Base-by-base conservation (phyloP, 2,113 vertebrate genomes). In the Calidris pygmaea region DNA sequence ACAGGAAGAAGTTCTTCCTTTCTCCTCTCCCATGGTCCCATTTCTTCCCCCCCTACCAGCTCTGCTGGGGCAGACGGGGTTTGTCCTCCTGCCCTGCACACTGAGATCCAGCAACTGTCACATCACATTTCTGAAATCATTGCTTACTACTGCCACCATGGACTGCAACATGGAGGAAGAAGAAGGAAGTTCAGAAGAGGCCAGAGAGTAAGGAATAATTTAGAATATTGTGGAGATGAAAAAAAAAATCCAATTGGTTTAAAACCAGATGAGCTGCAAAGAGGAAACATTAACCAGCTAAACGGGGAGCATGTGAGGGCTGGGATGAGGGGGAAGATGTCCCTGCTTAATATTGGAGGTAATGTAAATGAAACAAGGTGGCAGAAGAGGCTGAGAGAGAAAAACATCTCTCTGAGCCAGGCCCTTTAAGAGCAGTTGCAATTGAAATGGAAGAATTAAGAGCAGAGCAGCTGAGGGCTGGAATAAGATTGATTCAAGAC, bases 401-500 rank as follows among this genome's bases (percentile, higher is more conserved):
- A 89, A 87, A 83, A 29, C 58, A 7, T 17, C 19, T 66, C 43
- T n/a, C 66, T 60, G 85, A 72, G 35, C 37, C 0, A 5, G 27
- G 35, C 71, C 78, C 74, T 96, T 85, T 92, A 75, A 95, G 89
- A 81, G 6, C 45, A 77, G 77, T 27, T 85, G 29, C 87, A 91
- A 84, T 23, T 72, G 84, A 79, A 89, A 93, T 55, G 47, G 63
- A 81, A 70, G 87, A 95, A 90, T 82, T 78, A 71, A 73, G 39
- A 37, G 94, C 78, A 52, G 48, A 56, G 75, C 48, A 91, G 65
- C 76, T 70, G 66, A 90, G 55, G 62, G 82, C 63, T 75, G 66
- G 68, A 94, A 96, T 60, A 70, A 63, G 80, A 82, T 72, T 90
- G 88, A 95, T 95, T 95, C 90, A 76, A 88, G 87, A 85, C 53